Evolutionary conservation across 2,888 invertebrate species (phyloP).

Genomic region (Pycnomerus fuliginosus): DNA sequence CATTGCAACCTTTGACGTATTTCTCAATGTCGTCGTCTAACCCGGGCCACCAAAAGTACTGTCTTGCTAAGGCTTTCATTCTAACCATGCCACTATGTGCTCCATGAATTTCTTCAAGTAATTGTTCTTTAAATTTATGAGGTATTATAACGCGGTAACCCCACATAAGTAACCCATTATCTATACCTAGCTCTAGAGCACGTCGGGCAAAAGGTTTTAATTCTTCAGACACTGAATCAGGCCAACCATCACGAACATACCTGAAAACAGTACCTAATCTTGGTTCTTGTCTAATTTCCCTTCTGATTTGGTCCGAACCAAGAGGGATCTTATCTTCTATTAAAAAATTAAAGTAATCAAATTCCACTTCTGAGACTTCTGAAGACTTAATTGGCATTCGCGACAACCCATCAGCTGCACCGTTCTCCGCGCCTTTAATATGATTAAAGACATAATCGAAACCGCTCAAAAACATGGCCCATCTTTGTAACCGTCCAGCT

Average conservation of each 20-base stretch:
- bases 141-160: constrained; percentile 17
- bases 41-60: constrained; percentile 22
- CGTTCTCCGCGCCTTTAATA: constrained; percentile 17
- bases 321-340: constrained; percentile 10
- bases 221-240: background rate
- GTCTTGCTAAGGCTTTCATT: constrained; percentile 13
- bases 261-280: background rate
- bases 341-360: constrained; percentile 14
- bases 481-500: constrained; percentile 39
- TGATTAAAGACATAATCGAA: constrained; percentile 19
- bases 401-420: constrained; percentile 18
- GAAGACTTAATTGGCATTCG: constrained; percentile 7
- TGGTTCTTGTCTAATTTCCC: background rate
- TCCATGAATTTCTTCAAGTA: constrained; percentile 18
- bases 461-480: constrained; percentile 25
- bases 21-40: constrained; percentile 21
- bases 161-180: constrained; percentile 12
- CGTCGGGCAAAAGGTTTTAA: constrained; percentile 11
- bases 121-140: background rate
- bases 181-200: constrained; percentile 9
- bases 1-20: constrained; percentile 9
- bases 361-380: constrained; percentile 6
- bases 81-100: constrained; percentile 19
- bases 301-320: constrained; percentile 8
- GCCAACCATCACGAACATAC: background rate